Base-by-base conservation (phyloP, 2,888 invertebrate species). In the Falcaria lacertinaria region DNA sequence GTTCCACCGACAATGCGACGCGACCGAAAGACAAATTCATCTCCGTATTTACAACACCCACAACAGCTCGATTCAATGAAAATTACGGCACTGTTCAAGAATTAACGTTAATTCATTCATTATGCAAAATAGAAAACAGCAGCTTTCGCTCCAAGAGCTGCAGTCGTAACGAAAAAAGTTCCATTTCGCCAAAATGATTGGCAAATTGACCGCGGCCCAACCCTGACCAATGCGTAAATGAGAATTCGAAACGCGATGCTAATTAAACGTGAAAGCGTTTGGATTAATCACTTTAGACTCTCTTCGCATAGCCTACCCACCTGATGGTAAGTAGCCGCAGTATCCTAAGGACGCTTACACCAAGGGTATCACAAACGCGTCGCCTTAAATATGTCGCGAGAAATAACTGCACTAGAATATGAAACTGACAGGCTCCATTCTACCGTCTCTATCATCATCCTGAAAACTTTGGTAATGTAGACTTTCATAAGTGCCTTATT, bases 241-340 rank as follows among this genome's bases (percentile, higher is more conserved):
- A 34, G 52, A 45, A 47, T 39, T 48, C 37, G 41, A 34, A 34
- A 33, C 39, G n/a, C n/a, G 16, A 45, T 52, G 49, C 38, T 42
- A 48, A 48, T 42, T 50, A 42, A 46, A 52, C 38, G 33, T 39
- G 42, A 50, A 52, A 43, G 40, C 43, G 39, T 48, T 52, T 37
- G 37, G 43, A 54, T 57, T 49, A 44, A 54, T 54, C 50, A 45
- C 33, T 39, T 38, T 43, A 28, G 36, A 42, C n/a, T n/a, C n/a
- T n/a, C n/a, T 33, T 36, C 36, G 34, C 32, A 41, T 8, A 45
- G 39, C 45, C n/a, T n/a, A n/a, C n/a, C n/a, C n/a, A n/a, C n/a
- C n/a, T n/a, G n/a, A n/a, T n/a, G n/a, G n/a, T n/a, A n/a, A n/a
- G n/a, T n/a, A n/a, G n/a, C n/a, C n/a, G n/a, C n/a, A n/a, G n/a